These are phyloP conservation scores for Plecturocebus donacophilus DNA, from an alignment of 2,113 vertebrate species.

Conservation along the genomic window DNA sequence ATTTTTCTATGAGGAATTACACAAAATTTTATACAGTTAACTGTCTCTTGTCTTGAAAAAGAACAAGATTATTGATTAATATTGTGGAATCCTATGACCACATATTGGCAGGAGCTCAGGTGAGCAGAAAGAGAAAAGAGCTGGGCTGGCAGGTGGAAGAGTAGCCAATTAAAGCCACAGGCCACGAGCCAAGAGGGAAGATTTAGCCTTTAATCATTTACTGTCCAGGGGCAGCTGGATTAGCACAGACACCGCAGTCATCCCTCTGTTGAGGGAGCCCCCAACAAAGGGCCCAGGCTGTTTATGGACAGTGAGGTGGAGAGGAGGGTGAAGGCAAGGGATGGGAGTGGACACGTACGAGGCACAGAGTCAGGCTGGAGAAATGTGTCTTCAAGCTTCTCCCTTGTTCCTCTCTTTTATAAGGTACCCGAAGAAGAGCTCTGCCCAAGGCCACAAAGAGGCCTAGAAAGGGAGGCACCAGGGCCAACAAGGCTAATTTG, in stretches of 20 bases:
- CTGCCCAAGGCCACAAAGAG: not conserved
- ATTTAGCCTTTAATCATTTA: not conserved
- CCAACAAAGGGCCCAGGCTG: not conserved
- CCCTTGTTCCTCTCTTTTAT: not conserved
- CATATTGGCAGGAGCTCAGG: not conserved
- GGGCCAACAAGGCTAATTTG: not conserved
- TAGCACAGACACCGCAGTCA: rapidly evolving
- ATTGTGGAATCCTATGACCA: not conserved
- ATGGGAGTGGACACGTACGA: not conserved
- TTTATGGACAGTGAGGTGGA: not conserved
- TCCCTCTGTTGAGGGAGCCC: not conserved
- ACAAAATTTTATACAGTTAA: not conserved
- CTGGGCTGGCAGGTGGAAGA: not conserved
- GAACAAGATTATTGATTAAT: not conserved
- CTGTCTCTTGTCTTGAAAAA: not conserved
- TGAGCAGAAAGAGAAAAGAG: not conserved
- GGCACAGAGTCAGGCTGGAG: not conserved
- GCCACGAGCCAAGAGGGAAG: not conserved
- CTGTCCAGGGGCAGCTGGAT: not conserved
- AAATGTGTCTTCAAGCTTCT: not conserved
- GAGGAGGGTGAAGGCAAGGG: not conserved
- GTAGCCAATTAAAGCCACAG: not conserved
- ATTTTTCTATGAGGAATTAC: not conserved
- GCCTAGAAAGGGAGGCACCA: not conserved
- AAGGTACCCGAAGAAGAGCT: not conserved